These are phyloP conservation scores for Pseudomugil gertrudae DNA, from an alignment of 2,797 vertebrate genomes.

Conservation along the genomic window DNA sequence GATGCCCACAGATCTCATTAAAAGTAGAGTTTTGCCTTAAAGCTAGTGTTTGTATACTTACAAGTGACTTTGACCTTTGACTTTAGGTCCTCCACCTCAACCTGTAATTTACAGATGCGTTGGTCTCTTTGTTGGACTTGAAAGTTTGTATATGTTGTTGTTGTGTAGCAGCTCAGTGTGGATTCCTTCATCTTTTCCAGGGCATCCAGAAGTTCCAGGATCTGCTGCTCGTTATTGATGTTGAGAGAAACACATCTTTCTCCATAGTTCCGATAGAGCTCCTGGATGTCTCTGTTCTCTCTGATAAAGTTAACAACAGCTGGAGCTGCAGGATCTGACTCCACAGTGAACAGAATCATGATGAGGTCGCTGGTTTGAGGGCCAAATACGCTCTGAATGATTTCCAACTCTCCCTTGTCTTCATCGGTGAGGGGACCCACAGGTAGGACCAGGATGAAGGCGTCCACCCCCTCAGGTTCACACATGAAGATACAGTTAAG, in stretches of 20 bases:
- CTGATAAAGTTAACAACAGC: constrained; percentile 6
- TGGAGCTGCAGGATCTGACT: constrained; percentile 4
- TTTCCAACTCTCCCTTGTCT: constrained; percentile 5
- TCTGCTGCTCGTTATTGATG: constrained; percentile 8
- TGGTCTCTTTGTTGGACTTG: too few species aligned
- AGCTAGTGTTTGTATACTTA: too few species aligned
- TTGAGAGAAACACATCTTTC: constrained; percentile 10
- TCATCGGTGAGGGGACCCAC: too few species aligned
- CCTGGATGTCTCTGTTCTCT: not conserved
- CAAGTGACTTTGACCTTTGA: too few species aligned
- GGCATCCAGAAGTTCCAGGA: not conserved
- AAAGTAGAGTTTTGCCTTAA: too few species aligned
- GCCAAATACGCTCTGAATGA: constrained; percentile 37
- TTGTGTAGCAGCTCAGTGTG: too few species aligned
- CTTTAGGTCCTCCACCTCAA: too few species aligned
- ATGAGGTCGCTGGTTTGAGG: constrained; percentile 25
- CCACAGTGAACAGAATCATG: constrained; percentile 41
- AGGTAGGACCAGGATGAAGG: constrained; percentile 39
- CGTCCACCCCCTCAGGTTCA: constrained; percentile 31
- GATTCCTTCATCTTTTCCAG: too few species aligned
- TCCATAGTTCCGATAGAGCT: constrained; percentile 24
- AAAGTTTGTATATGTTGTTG: too few species aligned
- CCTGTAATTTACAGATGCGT: too few species aligned
- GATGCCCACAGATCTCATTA: too few species aligned
- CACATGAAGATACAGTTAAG: constrained; percentile 14